phyloP scores from a whole-genome alignment of 2,797 vertebrate genomes.

The Delichon dasypus region DNA sequence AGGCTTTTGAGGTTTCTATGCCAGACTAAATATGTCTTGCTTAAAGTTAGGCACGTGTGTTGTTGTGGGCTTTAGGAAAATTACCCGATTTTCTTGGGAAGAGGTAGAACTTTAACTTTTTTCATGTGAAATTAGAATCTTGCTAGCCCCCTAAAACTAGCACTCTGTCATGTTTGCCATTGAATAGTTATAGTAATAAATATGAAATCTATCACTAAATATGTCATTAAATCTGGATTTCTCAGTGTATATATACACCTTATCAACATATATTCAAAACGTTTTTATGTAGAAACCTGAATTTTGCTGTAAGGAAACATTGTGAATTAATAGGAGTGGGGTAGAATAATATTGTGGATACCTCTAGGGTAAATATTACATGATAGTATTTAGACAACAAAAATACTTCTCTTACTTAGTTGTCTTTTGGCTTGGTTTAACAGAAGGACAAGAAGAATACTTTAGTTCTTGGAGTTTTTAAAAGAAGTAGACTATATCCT shows the following conservation, averaged over 20 bases:
- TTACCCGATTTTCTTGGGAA: not conserved
- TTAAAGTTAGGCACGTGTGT: not conserved
- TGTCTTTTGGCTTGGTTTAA: not conserved
- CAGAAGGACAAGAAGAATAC: not conserved
- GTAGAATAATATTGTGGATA: not conserved
- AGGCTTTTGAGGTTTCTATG: not conserved
- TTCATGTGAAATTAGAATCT: not conserved
- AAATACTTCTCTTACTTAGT: not conserved
- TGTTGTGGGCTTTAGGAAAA: not conserved
- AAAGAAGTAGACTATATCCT: not conserved
- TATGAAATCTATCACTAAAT: not conserved
- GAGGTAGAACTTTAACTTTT: not conserved
- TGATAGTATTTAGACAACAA: not conserved
- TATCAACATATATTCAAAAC: not conserved
- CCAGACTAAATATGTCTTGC: not conserved
- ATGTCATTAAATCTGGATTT: not conserved
- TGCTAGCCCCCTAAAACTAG: not conserved
- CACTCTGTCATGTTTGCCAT: not conserved
- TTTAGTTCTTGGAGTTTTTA: not conserved
- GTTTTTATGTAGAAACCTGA: accelerated
- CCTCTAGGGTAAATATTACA: not conserved
- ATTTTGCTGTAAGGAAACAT: not conserved
- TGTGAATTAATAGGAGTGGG: not conserved
- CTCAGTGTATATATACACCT: not conserved
- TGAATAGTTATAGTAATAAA: not conserved